Evolutionary conservation across 2,113 vertebrate genomes (phyloP), one percentile per base, ranked within the genome.

Genomic region (Eudyptes chrysolophus): DNA sequence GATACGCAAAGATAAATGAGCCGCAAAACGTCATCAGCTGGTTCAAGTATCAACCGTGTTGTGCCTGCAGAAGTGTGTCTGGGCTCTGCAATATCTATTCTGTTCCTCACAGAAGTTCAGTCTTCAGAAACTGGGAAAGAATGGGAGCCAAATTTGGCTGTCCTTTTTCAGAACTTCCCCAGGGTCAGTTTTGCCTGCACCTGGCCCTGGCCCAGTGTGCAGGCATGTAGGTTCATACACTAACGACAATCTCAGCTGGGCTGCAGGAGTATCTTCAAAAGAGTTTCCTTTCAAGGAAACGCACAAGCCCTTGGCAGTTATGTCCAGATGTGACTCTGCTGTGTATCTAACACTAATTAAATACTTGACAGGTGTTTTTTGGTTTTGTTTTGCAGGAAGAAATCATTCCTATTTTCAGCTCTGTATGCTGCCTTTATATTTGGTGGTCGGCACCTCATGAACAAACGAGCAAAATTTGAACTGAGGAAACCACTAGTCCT

Each of bases 381-480:
- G 12, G 30, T 94, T 95, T 97, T 97, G 94, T 98, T 97, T 97
- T 96, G 48, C 97, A 99, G 99, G 99, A 99, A 99, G 98, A 99
- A 99, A 87, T 99, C 99, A 9, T 99, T 99, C 98, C 98, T 99
- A 48, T 99, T 99, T 98, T 98, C 99, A 15, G 99, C 99, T 19
- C 98, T 99, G 81, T 99, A 99, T 1, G 99, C 99, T 94, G 99
- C 99, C 97, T 99, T 99, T 90, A 99, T 99, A 98, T 99, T 99
- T 62, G 99, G 99, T 13, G 99, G 99, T 30, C 99, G 99, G 84
- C 99, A 99, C 98, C 97, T 99, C 89, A 99, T 99, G 99, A 99
- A 99, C 97, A 99, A 99, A 93, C 98, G 99, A 96, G 99, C 99
- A 62, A 99, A 99, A 98, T 99, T 99, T 98, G 99, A 99, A 80